Conservation (phyloP, 2,888 invertebrate genomes). For the Seira musarum region DNA sequence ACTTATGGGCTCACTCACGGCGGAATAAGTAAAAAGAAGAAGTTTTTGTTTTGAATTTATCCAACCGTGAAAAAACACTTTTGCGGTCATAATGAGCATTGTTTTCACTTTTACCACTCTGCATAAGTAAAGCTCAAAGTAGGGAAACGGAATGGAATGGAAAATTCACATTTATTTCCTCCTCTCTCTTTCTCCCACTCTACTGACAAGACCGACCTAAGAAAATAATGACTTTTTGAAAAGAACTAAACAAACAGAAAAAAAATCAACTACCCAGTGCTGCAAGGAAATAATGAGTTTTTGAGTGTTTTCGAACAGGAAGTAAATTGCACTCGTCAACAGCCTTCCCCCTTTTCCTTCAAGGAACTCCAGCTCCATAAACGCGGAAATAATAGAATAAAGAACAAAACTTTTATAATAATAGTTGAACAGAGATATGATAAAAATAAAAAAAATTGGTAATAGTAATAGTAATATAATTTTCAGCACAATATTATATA, state of each 20-base stretch:
- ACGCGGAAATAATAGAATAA: too few species aligned
- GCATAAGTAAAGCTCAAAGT: too few species aligned
- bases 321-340: too few species aligned
- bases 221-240: conserved; percentile 39
- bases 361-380: too few species aligned
- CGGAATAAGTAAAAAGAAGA: not conserved
- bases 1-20: too few species aligned
- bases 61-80: conserved; percentile 19
- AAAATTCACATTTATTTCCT: too few species aligned
- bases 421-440: not conserved
- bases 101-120: conserved; percentile 29
- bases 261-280: not conserved
- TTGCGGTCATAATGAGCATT: conserved; percentile 37
- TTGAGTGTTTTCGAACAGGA: conserved; percentile 23
- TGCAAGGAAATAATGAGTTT: conserved; percentile 29
- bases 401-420: too few species aligned
- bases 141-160: too few species aligned
- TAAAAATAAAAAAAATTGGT: not conserved
- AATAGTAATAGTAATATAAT: not conserved
- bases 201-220: not conserved
- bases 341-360: too few species aligned
- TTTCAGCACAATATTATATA: not conserved
- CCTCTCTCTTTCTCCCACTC: too few species aligned
- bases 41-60: conserved; percentile 30
- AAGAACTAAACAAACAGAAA: conserved; percentile 17